Evolutionary conservation across 2,797 vertebrate genomes (phyloP).

Genomic region (Coilia nasus): DNA sequence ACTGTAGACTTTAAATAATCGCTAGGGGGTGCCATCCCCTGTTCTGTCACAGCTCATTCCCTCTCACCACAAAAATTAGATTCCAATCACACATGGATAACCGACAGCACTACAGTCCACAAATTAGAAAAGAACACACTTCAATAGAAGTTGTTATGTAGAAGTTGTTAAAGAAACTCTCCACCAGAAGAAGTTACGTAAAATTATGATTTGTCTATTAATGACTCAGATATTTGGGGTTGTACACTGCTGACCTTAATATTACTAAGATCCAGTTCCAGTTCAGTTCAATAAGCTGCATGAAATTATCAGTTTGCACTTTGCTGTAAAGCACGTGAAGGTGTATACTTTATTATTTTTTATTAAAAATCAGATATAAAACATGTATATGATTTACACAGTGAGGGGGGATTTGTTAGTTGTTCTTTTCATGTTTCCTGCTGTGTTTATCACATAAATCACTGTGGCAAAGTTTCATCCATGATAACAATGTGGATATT

Average conservation of each 20-base stretch:
- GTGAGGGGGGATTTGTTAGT: background rate
- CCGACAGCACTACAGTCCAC: no score
- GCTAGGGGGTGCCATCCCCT: background rate
- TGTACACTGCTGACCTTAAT: no score
- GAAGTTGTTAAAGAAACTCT: no score
- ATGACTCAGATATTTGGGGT: no score
- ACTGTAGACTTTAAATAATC: background rate
- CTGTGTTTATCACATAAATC: conserved; percentile 6
- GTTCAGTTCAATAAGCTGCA: conserved; percentile 3
- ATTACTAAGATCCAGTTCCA: background rate
- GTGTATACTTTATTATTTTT: background rate
- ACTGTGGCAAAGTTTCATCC: conserved; percentile 61
- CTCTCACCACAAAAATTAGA: background rate
- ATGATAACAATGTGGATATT: conserved; percentile 57
- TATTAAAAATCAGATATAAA: conserved; percentile 15
- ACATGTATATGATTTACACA: conserved; percentile 13
- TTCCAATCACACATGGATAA: no score
- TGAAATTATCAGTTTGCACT: conserved; percentile 4
- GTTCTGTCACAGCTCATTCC: background rate
- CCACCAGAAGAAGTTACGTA: no score
- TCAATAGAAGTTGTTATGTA: no score
- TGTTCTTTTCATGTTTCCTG: background rate
- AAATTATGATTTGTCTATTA: no score
- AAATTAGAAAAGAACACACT: no score
- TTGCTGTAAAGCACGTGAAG: background rate